Percentiles rank a stretch among this genome's conserved stretches.
These are phyloP conservation scores for Apolygus lucorum DNA, from an alignment of 1,140 invertebrate species.

Conservation along the genomic window DNA sequence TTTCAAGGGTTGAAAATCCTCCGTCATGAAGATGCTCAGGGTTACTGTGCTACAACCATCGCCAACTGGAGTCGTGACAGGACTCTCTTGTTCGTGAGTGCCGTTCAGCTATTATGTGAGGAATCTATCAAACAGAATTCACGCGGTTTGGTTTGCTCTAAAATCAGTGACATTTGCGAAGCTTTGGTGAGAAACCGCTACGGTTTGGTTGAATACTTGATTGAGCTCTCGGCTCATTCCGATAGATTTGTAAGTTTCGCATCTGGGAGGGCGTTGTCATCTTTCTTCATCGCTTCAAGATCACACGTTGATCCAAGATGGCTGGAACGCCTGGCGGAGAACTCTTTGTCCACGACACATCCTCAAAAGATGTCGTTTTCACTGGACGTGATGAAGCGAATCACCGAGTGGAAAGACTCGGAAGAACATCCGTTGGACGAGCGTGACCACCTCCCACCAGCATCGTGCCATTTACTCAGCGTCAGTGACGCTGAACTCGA, in stretches of 20 bases:
- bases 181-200: conserved; percentile 69
- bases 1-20: conserved; percentile 49
- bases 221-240: conserved; percentile 62
- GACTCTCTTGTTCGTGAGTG: conserved; percentile 66
- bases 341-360: conserved; percentile 50
- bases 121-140: conserved; percentile 74
- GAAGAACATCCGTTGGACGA: conserved; percentile 73
- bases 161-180: conserved; percentile 66
- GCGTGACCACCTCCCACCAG: conserved; percentile 34
- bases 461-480: conserved; percentile 53
- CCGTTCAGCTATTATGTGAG: conserved; percentile 72
- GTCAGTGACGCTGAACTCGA: conserved; percentile 70
- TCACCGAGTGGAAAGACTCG: conserved; percentile 78
- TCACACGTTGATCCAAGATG: conserved; percentile 66
- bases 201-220: conserved; percentile 71
- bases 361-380: conserved; percentile 69
- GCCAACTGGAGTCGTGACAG: conserved; percentile 61
- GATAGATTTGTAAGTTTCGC: conserved; percentile 73
- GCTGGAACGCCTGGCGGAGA: conserved; percentile 55
- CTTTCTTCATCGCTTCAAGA: conserved; percentile 73
- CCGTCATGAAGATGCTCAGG: conserved; percentile 37
- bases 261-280: conserved; percentile 65
- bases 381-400: conserved; percentile 70
- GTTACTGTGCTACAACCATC: conserved; percentile 45
- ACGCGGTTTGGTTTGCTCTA: conserved; percentile 66